Base-by-base conservation (phyloP, 2,797 vertebrate species). In the Protosalanx chinensis region DNA sequence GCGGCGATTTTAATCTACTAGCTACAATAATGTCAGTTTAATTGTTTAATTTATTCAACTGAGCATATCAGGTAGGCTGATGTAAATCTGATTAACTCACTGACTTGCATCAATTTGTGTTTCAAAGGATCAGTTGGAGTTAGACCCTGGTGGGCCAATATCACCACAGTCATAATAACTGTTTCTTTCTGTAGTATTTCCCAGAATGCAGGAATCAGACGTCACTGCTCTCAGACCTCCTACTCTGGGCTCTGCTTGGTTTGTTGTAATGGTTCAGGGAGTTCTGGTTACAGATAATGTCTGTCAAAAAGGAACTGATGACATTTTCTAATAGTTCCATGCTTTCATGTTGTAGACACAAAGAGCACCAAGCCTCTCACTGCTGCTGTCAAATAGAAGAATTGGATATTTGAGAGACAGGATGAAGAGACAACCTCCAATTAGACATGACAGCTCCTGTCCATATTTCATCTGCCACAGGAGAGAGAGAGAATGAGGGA, bases 21-120 rank as follows among this genome's bases (percentile, higher is more conserved):
- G 20, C 23, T 60, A 6, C 58, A 30, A 60, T 60, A 6, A 56
- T 60, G 23, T 23, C 1, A 12, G 20, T 23, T 60, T 60, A 60
- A 60, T 58, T 60, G 58, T 60, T 60, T 27, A 27, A 23, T 59
- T 59, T 7, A 59, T 2, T 59, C n/a, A 13, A 58, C 75, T 80
- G 63, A 71, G 76, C 81, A 76, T 51, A 70, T 79, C 13, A 67
- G 79, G 73, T 70, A 69, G 61, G 60, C 71, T 80, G 64, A 56
- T 72, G 67, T 67, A 73, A 79, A 72, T 73, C 76, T 80, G 68
- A 82, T 83, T 70, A 85, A 86, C 77, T 82, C 65, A 27, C 74
- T 71, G 66, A 81, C 72, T 73, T 82, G 60, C 66, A 49, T 78
- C 76, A 76, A 86, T 79, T 80, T 75, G 68, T 77, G 70, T 81